Conservation (phyloP, 1,140 invertebrate species). For the Tyrophagus putrescentiae region DNA sequence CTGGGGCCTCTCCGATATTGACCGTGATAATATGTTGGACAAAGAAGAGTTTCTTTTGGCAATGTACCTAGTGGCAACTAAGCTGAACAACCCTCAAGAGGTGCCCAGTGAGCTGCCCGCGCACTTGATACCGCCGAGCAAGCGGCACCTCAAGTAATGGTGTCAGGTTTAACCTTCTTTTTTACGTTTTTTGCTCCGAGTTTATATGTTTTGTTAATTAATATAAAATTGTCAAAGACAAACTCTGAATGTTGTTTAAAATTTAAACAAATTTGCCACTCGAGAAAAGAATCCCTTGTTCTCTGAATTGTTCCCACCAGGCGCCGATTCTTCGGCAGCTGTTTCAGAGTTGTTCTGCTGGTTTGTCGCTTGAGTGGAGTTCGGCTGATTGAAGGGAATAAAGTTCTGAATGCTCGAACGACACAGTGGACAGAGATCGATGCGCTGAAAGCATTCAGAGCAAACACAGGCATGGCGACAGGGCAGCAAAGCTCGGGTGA, state of each 20-base stretch:
- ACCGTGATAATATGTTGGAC: slow-evolving; percentile 89
- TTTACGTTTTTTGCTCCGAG: too few species aligned
- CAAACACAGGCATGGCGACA: slow-evolving; percentile 70
- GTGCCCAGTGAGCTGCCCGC: slow-evolving; percentile 72
- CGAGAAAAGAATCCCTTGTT: neutral
- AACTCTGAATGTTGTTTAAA: slow-evolving; percentile 3
- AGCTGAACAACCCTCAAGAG: slow-evolving; percentile 85
- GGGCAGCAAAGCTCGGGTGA: slow-evolving; percentile 58
- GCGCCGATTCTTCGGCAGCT: neutral
- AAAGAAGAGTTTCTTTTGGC: slow-evolving; percentile 93
- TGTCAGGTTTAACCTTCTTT: too few species aligned
- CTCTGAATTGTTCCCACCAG: neutral
- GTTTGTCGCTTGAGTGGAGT: too few species aligned
- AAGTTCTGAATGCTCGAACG: slow-evolving; percentile 58
- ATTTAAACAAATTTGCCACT: slow-evolving; percentile 8
- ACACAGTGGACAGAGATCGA: slow-evolving; percentile 66
- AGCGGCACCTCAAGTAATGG: neutral
- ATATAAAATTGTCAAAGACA: too few species aligned
- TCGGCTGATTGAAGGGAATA: slow-evolving; percentile 35
- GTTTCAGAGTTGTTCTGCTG: neutral
- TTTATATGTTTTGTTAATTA: too few species aligned
- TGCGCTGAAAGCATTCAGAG: slow-evolving; percentile 51
- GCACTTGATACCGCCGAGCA: slow-evolving; percentile 74
- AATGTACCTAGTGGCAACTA: slow-evolving; percentile 91
- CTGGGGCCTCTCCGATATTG: slow-evolving; percentile 93